phyloP scores from a whole-genome alignment of 2,797 vertebrate genomes.

The Lepidocolaptes lacrymiger region DNA sequence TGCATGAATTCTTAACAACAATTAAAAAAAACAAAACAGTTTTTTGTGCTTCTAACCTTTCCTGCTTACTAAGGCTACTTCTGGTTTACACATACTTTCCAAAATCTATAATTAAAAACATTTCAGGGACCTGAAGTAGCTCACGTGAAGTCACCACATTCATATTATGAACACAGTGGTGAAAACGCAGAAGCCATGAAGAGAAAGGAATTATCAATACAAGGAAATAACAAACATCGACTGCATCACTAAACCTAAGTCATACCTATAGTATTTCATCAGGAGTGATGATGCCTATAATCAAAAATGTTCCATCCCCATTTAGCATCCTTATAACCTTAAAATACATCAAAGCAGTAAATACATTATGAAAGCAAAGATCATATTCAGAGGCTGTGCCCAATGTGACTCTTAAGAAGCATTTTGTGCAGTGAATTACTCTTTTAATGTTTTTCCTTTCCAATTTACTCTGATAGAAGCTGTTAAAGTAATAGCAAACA shows the following conservation, averaged over 20 bases:
- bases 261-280: neutral
- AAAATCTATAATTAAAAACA: neutral
- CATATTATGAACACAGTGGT: neutral
- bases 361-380: slow-evolving; percentile 2
- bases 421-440: slow-evolving; percentile 16
- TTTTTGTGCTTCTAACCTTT: neutral
- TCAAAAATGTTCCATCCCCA: neutral
- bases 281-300: neutral
- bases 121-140: neutral
- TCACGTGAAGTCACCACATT: neutral
- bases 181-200: neutral
- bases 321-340: neutral
- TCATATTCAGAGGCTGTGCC: neutral
- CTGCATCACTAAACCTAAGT: neutral
- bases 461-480: slow-evolving; percentile 49
- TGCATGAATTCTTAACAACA: neutral
- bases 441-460: slow-evolving; percentile 45
- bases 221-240: neutral
- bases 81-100: neutral
- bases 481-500: slow-evolving; percentile 34
- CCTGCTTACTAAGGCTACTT: neutral
- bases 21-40: neutral
- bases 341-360: slow-evolving; percentile 18
- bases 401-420: slow-evolving; percentile 25
- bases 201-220: neutral